Base-by-base conservation (phyloP, 2,797 vertebrate species). In the Apogon hyalosoma region DNA sequence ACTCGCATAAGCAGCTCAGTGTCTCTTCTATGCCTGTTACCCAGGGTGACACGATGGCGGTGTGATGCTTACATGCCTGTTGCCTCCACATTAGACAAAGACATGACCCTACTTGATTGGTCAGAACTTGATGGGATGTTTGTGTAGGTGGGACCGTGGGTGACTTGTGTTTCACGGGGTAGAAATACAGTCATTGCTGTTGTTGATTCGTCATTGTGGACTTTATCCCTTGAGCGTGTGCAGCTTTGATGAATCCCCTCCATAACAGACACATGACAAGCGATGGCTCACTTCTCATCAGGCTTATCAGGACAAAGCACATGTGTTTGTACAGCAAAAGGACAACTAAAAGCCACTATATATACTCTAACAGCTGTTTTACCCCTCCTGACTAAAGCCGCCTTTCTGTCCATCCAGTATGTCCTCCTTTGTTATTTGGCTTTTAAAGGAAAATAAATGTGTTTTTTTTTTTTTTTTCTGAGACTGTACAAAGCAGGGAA, bases 241-340 rank as follows among this genome's bases (percentile, higher is more conserved):
- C 55, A 51, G 86, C 87, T 87, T 84, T 85, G 77, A 86, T 85
- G 85, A 84, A 75, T 86, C 82, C 86, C 69, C 68, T 46, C 52
- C 69, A 63, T 73, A 82, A 79, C 80, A 85, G 90, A 88, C 86
- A 65, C 58, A 75, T 88, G 88, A 92, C 87, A 77, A 83, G 87
- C 88, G 83, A 83, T 61, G 6, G 70, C 85, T 88, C 79, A 73
- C 83, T 87, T 53, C 73, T 80, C 78, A 75, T 84, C 82, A 71
- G 72, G 80, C 90, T 93, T 92, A 92, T 94, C 91, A 57, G 91
- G 85, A 85, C 85, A 73, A 83, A 88, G 82, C 90, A 93, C 87
- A 86, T 91, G 90, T 91, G 84, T 90, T 89, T 80, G 71, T 77
- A 61, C 72, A 79, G 72, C 76, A 52, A 7, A 33, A 64, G 69